Percentiles rank a stretch among this genome's conserved stretches.
These are phyloP conservation scores for Antechinus stuartii DNA, from an alignment of 2,113 vertebrate genomes.

Conservation along the genomic window DNA sequence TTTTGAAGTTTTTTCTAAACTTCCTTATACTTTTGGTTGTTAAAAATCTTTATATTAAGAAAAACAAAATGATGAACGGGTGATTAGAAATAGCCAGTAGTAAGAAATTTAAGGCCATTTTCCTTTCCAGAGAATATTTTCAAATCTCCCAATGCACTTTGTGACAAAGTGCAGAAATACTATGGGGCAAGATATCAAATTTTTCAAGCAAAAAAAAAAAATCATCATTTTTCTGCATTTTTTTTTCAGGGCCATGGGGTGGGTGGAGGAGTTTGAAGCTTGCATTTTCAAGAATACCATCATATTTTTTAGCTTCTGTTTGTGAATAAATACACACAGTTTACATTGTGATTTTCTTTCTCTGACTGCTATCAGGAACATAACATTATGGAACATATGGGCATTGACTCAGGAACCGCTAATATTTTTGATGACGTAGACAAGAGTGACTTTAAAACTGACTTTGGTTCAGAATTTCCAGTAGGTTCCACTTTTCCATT, in stretches of 20 bases:
- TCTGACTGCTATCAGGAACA: conserved; percentile 80
- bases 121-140: background rate
- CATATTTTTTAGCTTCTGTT: conserved; percentile 52
- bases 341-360: conserved; percentile 67
- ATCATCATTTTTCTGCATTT: background rate
- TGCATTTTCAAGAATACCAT: background rate
- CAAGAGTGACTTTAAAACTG: conserved; percentile 87
- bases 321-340: background rate
- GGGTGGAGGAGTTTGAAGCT: background rate
- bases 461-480: conserved; percentile 88
- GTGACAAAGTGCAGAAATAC: background rate
- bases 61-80: background rate
- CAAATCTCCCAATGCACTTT: background rate
- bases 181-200: background rate
- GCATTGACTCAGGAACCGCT: conserved; percentile 82
- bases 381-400: conserved; percentile 82
- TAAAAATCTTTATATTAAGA: conserved; percentile 6
- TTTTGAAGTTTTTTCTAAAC: conserved; percentile 13
- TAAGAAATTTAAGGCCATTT: background rate
- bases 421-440: conserved; percentile 87
- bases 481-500: conserved; percentile 83
- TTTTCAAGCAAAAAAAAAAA: background rate
- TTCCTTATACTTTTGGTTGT: conserved; percentile 12
- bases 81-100: background rate
- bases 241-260: background rate